Base-by-base conservation (phyloP, 2,113 vertebrate species). In the Syngnathus scovelli region DNA sequence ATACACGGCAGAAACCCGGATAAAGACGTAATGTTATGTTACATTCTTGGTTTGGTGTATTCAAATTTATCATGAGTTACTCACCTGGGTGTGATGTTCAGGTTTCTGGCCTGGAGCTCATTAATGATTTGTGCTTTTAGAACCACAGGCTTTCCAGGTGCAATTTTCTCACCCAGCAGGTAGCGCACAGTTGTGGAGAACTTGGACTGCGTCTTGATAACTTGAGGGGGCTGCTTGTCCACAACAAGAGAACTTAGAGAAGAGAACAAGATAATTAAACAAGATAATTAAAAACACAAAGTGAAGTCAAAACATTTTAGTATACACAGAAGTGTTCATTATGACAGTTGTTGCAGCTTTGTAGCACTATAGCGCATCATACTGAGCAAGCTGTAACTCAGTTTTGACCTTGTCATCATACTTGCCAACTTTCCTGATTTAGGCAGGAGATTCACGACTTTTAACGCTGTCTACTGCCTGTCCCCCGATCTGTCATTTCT, bases 121-220 rank as follows among this genome's bases (percentile, higher is more conserved):
- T 95, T 98, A 81, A 98, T 93, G 83, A 98, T 96, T 69, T 95
- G 93, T 0, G 95, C 95, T 52, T 88, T 91, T 82, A 99, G 90
- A 56, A 91, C 5, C 0, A 92, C 93, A 33, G 94, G 92, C 67
- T 94, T 96, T 64, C 93, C 88, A 0, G 91, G 85, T 6, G 91
- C 76, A 51, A 97, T 81, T 77, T 81, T 92, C 2, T 94, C 90
- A 21, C 96, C 96, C 77, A 99, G 87, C 73, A 99, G 88, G 84
- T 94, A 96, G 65, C 94, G 90, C 19, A 96, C 88, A 0, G 91
- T 93, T 0, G 94, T 93, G 78, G 94, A 95, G 83, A 98, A 99
- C 89, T 98, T 99, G 69, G 95, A 97, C 80, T 98, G 96, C 19
- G 96, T 99, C 88, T 98, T 99, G 71, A 99, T 92, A 81, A 99